Evolutionary conservation across 2,113 vertebrate genomes (phyloP), one percentile per base, ranked within the genome.

Genomic region (Saiga tatarica): DNA sequence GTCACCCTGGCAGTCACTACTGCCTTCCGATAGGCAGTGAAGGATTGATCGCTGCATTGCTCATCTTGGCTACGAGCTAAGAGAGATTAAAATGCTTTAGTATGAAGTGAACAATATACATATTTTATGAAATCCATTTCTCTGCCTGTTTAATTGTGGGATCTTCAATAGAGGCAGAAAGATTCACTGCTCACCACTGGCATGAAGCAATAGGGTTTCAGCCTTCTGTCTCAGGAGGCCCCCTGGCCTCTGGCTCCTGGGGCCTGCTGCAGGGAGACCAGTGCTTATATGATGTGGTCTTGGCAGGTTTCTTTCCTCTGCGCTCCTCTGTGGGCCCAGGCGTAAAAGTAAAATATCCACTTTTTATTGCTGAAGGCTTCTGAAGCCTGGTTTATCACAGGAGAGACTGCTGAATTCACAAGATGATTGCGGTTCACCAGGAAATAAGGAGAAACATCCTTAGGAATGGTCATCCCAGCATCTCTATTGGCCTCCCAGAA

Each of bases 111-210:
- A 98, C 98, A 98, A 53, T 85, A 97, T 98, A 93, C 97, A 98
- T 98, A 98, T 98, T 99, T 98, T 98, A 98, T 98, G 93, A 97
- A 89, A 98, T 97, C 92, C 91, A 95, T 97, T 97, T 97, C 96
- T 96, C 82, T 98, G 97, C 96, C 98, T 98, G 95, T 98, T 98
- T 98, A 99, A 98, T 98, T 97, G 97, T 98, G 98, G 92, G 81
- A 28, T 7, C 87, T 94, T 90, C 64, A 92, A 26, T 71, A 64
- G 42, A 97, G 87, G 87, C 89, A 87, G 23, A 6, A 83, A 98
- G 96, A 97, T 83, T 96, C 87, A 26, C 82, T 79, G 76, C 60
- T 98, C n/a, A 92, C 94, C 78, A 81, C 92, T 30, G 45, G 76
- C 76, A 79, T 89, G 71, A 83, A 97, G 87, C 76, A 45, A 42